Evolutionary conservation across 2,113 vertebrate genomes (phyloP).

Genomic region (Pygoscelis antarcticus): DNA sequence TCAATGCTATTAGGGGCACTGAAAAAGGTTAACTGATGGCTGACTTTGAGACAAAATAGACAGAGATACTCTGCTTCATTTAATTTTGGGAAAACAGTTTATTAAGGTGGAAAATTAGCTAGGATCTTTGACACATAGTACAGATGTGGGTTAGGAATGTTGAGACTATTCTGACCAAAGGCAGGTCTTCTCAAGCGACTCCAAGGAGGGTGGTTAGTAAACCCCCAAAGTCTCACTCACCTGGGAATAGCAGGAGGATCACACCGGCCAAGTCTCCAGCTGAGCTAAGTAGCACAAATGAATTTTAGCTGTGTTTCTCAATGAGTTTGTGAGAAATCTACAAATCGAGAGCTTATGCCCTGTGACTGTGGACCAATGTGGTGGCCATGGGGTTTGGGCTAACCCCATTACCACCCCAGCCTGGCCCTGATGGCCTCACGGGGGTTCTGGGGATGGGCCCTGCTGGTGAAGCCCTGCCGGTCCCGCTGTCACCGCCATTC

Average conservation of each 20-base stretch:
- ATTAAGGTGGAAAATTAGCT: neutral
- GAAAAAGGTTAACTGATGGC: neutral
- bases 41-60: neutral
- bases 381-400: neutral
- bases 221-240: neutral
- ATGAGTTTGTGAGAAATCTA: neutral
- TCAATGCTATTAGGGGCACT: neutral
- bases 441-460: neutral
- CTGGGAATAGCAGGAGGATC: neutral
- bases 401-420: neutral
- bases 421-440: neutral
- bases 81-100: neutral
- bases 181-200: neutral
- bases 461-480: neutral
- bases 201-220: neutral
- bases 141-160: neutral
- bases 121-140: neutral
- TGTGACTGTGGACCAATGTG: fast-evolving
- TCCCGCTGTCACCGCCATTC: fast-evolving
- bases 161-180: neutral
- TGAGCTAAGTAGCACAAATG: neutral
- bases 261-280: neutral
- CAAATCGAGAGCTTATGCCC: fast-evolving
- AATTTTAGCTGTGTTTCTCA: neutral
- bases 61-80: neutral